Conservation (phyloP, 64 coral and sea anemone genomes). For the Stichodactyla helianthus region DNA sequence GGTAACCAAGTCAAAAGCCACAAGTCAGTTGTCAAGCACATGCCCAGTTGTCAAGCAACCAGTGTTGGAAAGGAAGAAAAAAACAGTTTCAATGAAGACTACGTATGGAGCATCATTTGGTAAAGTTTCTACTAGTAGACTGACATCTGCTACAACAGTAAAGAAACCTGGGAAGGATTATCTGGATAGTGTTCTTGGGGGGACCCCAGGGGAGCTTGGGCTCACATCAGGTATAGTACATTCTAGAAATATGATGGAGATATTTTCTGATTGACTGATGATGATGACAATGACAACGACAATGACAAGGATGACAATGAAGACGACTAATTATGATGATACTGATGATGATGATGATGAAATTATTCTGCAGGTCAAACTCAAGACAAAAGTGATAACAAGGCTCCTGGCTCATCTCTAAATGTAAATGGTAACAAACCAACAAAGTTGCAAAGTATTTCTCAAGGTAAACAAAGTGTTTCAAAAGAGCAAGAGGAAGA, state of each 20-base stretch:
- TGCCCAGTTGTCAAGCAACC: neutral
- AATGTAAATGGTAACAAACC: neutral
- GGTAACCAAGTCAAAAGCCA: neutral
- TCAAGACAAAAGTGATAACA: neutral
- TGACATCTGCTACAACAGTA: neutral
- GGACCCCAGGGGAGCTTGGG: neutral
- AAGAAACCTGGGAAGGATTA: neutral
- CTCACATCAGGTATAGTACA: neutral
- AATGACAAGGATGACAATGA: no score
- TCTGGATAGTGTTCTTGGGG: neutral
- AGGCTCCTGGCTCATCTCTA: neutral
- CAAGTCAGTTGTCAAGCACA: neutral
- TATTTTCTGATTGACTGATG: neutral
- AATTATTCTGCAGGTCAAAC: neutral
- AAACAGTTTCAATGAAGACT: constrained; percentile 12
- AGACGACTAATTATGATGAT: neutral
- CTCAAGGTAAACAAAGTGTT: neutral
- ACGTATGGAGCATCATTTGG: constrained; percentile 15
- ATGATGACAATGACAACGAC: no score
- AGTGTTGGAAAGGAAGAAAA: neutral
- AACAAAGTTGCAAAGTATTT: neutral
- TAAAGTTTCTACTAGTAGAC: neutral
- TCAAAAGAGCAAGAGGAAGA: neutral
- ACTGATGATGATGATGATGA: neutral
- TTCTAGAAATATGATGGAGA: neutral